Evolutionary conservation across 2,113 vertebrate genomes (phyloP).

Genomic region (Pachypanchax playfairii): DNA sequence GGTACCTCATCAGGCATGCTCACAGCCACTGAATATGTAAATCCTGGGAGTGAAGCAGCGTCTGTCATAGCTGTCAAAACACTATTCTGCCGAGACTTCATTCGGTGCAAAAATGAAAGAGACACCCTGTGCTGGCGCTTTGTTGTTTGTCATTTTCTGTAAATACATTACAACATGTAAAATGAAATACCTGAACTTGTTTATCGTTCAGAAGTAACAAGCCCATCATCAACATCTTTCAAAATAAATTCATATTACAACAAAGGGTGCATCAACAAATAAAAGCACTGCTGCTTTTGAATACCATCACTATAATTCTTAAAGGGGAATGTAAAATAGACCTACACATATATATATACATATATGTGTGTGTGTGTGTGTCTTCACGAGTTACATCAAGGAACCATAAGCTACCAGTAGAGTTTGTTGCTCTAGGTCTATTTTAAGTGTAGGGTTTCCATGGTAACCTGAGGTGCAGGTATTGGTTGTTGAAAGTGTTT

Average conservation of each 20-base stretch:
- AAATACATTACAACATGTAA: slow-evolving; percentile 48
- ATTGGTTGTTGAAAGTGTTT: slow-evolving; percentile 69
- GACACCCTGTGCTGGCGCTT: slow-evolving; percentile 26
- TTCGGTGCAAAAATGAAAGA: slow-evolving; percentile 38
- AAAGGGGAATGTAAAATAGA: slow-evolving; percentile 40
- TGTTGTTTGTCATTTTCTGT: slow-evolving; percentile 45
- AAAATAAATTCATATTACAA: slow-evolving; percentile 13
- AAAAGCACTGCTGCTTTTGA: slow-evolving; percentile 5
- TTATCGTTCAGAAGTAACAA: slow-evolving; percentile 39
- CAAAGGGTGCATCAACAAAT: slow-evolving; percentile 10
- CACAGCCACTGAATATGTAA: slow-evolving; percentile 48
- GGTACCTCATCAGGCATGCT: slow-evolving; percentile 43
- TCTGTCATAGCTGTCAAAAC: slow-evolving; percentile 60
- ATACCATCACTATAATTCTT: slow-evolving; percentile 16
- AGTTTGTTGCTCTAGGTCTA: slow-evolving; percentile 73
- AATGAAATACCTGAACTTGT: slow-evolving; percentile 25
- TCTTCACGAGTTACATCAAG: slow-evolving; percentile 68
- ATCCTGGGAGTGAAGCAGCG: slow-evolving; percentile 52
- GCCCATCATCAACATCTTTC: slow-evolving; percentile 29
- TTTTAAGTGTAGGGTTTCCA: slow-evolving; percentile 79
- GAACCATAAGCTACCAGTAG: slow-evolving; percentile 57
- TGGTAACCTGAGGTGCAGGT: slow-evolving; percentile 74
- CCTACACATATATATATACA: too few relatives aligned
- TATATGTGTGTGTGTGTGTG: too few relatives aligned
- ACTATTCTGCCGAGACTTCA: slow-evolving; percentile 46